These are phyloP conservation scores for Quiscalus mexicanus DNA, from an alignment of 2,113 vertebrate genomes.

Conservation along the genomic window DNA sequence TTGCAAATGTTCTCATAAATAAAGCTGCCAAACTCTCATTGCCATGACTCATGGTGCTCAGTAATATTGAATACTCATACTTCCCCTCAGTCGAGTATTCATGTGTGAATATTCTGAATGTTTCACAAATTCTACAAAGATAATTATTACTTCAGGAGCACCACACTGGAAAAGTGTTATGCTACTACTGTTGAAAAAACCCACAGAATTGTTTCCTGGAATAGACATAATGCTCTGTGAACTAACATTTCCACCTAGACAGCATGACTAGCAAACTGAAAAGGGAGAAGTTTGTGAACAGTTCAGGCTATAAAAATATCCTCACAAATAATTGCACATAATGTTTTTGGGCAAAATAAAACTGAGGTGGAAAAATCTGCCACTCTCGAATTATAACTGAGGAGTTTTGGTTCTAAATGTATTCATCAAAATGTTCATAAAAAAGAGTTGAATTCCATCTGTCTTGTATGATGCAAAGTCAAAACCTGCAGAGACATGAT, in stretches of 20 bases:
- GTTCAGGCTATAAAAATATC: neutral
- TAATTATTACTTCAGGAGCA: conserved; percentile 49
- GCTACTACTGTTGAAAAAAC: neutral
- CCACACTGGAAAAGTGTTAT: conserved; percentile 15
- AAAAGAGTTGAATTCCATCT: neutral
- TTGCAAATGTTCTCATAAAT: conserved; percentile 62
- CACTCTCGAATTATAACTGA: neutral
- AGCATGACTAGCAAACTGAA: neutral
- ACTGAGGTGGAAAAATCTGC: fast-evolving
- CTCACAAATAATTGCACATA: neutral
- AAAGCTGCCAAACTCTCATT: conserved; percentile 54
- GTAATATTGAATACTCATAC: conserved; percentile 34
- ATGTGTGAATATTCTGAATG: conserved; percentile 55
- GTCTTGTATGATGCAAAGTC: neutral
- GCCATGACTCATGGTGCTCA: conserved; percentile 29
- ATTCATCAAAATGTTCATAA: neutral
- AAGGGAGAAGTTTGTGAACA: neutral
- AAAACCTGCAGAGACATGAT: neutral
- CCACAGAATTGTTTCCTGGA: neutral
- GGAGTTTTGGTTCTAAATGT: neutral
- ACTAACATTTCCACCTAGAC: neutral
- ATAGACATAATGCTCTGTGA: neutral
- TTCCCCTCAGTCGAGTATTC: conserved; percentile 16
- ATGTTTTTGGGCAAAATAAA: neutral
- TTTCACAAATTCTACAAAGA: conserved; percentile 49